phyloP scores from a whole-genome alignment of 1,140 invertebrate species.

The Chrysopa pallens region DNA sequence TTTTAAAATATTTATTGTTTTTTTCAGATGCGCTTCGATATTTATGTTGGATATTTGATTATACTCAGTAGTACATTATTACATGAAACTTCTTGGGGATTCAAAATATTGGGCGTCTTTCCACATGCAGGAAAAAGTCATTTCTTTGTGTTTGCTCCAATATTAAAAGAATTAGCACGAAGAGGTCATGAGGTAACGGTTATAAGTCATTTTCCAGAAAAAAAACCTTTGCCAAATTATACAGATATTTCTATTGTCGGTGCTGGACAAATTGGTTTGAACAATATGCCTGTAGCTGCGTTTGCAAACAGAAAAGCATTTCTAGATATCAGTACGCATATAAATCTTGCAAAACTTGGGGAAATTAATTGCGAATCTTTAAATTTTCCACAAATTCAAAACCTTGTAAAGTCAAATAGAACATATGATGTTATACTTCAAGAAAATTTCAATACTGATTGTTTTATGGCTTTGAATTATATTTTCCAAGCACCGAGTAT shows the following conservation, averaged over 20 bases:
- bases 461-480: slow-evolving; percentile 38
- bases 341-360: too few relatives aligned
- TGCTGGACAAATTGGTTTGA: slow-evolving; percentile 15
- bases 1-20: too few relatives aligned
- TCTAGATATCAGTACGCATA: too few relatives aligned
- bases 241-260: slow-evolving; percentile 30
- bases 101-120: slow-evolving; percentile 40
- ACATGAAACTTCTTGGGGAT: neutral
- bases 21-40: too few relatives aligned
- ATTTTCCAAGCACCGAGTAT: slow-evolving; percentile 38
- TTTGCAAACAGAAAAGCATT: neutral
- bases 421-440: slow-evolving; percentile 45
- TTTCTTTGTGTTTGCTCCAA: slow-evolving; percentile 43
- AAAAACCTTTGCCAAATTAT: slow-evolving; percentile 31
- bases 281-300: neutral
- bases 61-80: too few relatives aligned
- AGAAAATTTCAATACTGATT: slow-evolving; percentile 52
- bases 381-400: slow-evolving; percentile 26
- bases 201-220: slow-evolving; percentile 40
- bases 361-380: slow-evolving; percentile 23
- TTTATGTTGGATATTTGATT: too few relatives aligned
- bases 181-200: slow-evolving; percentile 54
- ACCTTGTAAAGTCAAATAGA: slow-evolving; percentile 25
- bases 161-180: slow-evolving; percentile 38
- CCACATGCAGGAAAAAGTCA: slow-evolving; percentile 54